These are phyloP conservation scores for Salvelinus sp. DNA, from an alignment of 2,113 vertebrate species.

Conservation along the genomic window DNA sequence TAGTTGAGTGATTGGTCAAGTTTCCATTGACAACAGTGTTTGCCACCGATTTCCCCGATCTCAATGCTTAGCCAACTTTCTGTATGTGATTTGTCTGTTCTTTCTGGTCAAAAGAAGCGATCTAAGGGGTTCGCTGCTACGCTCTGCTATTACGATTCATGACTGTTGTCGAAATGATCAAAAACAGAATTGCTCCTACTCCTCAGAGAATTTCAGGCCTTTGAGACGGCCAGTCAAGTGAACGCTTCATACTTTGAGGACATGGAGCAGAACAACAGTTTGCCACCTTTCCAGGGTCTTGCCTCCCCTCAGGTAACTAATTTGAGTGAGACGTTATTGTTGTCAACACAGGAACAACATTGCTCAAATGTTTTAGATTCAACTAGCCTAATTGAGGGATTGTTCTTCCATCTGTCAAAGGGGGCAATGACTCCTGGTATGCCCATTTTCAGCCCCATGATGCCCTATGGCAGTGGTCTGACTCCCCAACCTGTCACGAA, in stretches of 20 bases:
- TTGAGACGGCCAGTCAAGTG: slow-evolving; percentile 29
- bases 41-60: too few relatives aligned
- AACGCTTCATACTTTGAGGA: slow-evolving; percentile 51
- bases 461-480: slow-evolving; percentile 94
- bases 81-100: too few relatives aligned
- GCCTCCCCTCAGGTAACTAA: slow-evolving; percentile 91
- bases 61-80: too few relatives aligned
- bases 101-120: too few relatives aligned
- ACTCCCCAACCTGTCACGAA: slow-evolving; percentile 95
- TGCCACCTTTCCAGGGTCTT: slow-evolving; percentile 90
- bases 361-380: too few relatives aligned
- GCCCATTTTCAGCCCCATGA: slow-evolving; percentile 96
- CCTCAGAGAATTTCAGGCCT: neutral
- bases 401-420: slow-evolving; percentile 60
- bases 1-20: too few relatives aligned
- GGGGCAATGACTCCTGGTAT: slow-evolving; percentile 93
- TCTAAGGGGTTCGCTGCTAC: too few relatives aligned
- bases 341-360: too few relatives aligned
- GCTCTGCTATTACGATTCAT: neutral
- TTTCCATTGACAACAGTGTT: too few relatives aligned
- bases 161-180: neutral
- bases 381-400: too few relatives aligned
- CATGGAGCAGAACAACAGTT: slow-evolving; percentile 98
- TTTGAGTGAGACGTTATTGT: too few relatives aligned
- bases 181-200: too few relatives aligned